phyloP scores from a whole-genome alignment of 2,113 vertebrate genomes.

The Phrynosoma platyrhinos region DNA sequence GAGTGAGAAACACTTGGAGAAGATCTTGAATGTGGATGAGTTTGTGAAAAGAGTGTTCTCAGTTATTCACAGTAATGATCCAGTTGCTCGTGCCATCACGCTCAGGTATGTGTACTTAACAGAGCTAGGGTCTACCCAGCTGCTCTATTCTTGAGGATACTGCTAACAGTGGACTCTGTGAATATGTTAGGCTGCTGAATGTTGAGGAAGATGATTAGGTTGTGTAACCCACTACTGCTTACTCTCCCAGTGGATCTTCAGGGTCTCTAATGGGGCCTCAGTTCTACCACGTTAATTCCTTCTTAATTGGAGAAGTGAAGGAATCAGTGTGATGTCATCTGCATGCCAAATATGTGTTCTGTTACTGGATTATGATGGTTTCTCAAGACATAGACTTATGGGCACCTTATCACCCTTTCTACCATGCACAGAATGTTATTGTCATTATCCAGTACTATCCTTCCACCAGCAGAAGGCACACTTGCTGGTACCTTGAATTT shows the following conservation, averaged over 20 bases:
- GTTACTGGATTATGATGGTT: background rate
- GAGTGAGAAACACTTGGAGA: slow-evolving; percentile 98
- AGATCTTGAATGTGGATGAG: slow-evolving; percentile 98
- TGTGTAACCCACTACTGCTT: background rate
- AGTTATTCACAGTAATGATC: slow-evolving; percentile 98
- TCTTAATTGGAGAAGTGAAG: background rate
- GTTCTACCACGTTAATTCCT: background rate
- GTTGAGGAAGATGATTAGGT: background rate
- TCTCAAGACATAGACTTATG: too few relatives aligned
- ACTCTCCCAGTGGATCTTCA: background rate
- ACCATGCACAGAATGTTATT: background rate
- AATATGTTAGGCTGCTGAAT: background rate
- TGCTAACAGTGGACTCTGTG: background rate
- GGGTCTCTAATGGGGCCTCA: background rate
- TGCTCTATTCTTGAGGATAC: background rate
- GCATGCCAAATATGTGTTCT: background rate
- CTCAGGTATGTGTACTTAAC: slow-evolving; percentile 82
- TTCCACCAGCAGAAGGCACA: background rate
- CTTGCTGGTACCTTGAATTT: background rate
- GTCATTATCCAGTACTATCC: background rate
- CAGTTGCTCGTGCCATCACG: slow-evolving; percentile 95
- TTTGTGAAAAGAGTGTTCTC: slow-evolving; percentile 98
- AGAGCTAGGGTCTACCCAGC: background rate
- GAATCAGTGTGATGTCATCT: background rate
- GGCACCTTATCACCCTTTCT: background rate